These are phyloP conservation scores for Falcunculus frontatus DNA, from an alignment of 2,113 vertebrate genomes.

Conservation along the genomic window DNA sequence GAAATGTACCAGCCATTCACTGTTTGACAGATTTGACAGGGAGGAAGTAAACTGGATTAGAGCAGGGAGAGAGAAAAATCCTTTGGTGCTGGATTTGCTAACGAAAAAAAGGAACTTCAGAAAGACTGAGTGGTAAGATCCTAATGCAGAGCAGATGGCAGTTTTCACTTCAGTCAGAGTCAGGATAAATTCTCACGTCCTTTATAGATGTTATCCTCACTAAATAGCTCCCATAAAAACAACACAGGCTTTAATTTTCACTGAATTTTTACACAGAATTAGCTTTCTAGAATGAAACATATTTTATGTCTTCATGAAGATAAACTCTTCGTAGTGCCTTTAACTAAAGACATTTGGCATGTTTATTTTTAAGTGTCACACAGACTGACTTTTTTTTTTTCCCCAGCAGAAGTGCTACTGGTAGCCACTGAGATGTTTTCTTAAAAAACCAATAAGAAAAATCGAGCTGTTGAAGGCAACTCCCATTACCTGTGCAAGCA, in stretches of 20 bases:
- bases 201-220: background rate
- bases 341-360: background rate
- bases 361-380: background rate
- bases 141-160: background rate
- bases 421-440: background rate
- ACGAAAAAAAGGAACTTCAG: background rate
- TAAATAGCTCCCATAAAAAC: background rate
- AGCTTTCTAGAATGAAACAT: background rate
- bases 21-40: background rate
- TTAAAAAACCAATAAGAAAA: background rate
- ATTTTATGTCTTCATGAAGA: background rate
- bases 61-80: background rate
- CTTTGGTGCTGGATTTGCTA: background rate
- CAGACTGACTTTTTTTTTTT: background rate
- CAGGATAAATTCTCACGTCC: background rate
- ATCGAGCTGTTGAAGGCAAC: background rate
- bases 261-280: background rate
- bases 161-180: background rate
- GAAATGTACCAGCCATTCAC: background rate
- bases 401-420: background rate
- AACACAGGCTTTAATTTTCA: background rate
- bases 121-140: background rate
- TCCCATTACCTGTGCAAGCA: background rate
- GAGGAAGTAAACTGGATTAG: background rate
- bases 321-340: background rate